A percentile compares a stretch with the other conserved stretches of the same genome.
Evolutionary conservation across 1,140 invertebrate species (phyloP).

Genomic region (Mamestra configurata): DNA sequence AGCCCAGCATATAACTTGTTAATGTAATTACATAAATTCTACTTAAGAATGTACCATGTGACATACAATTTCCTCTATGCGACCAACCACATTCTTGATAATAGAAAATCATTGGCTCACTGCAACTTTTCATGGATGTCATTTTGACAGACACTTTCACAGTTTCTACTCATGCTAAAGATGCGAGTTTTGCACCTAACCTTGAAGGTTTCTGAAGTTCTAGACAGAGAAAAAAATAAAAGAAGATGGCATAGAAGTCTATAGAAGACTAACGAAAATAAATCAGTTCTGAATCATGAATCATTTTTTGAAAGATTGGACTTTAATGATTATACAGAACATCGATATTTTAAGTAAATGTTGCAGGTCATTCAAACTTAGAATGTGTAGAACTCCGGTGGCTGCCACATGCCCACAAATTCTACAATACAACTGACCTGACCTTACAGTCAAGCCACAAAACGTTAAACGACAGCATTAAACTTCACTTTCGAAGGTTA

Average conservation of each 20-base stretch:
- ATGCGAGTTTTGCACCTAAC: background rate
- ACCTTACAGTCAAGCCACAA: background rate
- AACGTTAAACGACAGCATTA: slow-evolving; percentile 40
- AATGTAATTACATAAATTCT: background rate
- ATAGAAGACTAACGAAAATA: no score
- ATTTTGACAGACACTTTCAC: slow-evolving; percentile 4
- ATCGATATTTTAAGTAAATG: no score
- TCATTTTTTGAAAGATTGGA: no score
- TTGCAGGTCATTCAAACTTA: no score
- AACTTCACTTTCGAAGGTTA: slow-evolving; percentile 50
- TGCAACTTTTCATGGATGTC: background rate
- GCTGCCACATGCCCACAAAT: no score
- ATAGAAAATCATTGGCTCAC: slow-evolving; percentile 13
- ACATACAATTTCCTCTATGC: background rate
- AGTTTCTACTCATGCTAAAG: background rate
- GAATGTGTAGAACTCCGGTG: no score
- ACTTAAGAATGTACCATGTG: background rate
- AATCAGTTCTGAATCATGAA: no score
- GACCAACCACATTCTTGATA: background rate
- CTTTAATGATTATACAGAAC: no score
- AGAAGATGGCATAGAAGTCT: no score
- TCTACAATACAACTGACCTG: background rate
- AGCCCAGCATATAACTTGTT: background rate
- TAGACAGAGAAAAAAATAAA: background rate
- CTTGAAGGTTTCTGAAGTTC: background rate